These are phyloP conservation scores for Enteromius radiatus DNA, from an alignment of 2,797 vertebrate genomes.

Conservation along the genomic window DNA sequence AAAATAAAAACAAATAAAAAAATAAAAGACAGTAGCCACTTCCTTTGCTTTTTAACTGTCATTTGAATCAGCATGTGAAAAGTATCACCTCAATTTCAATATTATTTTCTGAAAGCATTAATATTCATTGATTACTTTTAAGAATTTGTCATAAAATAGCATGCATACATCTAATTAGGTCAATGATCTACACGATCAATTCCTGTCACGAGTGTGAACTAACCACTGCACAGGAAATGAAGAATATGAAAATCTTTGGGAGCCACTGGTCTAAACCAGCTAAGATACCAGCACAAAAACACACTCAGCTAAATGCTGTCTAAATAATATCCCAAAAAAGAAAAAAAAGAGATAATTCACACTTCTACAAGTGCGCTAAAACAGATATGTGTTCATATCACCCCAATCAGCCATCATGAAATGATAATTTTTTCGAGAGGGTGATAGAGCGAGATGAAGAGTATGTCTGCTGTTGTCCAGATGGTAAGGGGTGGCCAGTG, in stretches of 20 bases:
- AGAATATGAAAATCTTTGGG: not conserved
- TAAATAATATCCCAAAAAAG: too few relatives aligned
- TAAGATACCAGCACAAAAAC: not conserved
- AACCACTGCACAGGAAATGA: not conserved
- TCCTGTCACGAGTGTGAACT: not conserved
- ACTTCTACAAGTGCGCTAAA: not conserved
- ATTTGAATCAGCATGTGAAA: not conserved
- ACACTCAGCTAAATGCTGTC: not conserved
- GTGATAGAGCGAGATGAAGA: conserved; percentile 47
- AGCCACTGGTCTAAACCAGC: not conserved
- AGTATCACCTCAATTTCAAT: not conserved
- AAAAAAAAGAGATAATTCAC: too few relatives aligned
- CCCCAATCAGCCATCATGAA: conserved; percentile 3
- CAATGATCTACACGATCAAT: too few relatives aligned
- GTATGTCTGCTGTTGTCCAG: conserved; percentile 73
- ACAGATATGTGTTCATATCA: not conserved
- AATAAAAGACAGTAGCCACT: not conserved
- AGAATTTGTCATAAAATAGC: not conserved
- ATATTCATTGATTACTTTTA: not conserved
- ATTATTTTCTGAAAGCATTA: not conserved
- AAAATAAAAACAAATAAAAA: not conserved
- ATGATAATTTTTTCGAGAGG: not conserved
- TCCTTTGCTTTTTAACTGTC: not conserved
- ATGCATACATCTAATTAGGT: not conserved
- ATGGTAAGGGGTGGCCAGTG: conserved; percentile 73